Base-by-base conservation (phyloP, 2,113 vertebrate genomes). In the Dicentrarchus labrax region DNA sequence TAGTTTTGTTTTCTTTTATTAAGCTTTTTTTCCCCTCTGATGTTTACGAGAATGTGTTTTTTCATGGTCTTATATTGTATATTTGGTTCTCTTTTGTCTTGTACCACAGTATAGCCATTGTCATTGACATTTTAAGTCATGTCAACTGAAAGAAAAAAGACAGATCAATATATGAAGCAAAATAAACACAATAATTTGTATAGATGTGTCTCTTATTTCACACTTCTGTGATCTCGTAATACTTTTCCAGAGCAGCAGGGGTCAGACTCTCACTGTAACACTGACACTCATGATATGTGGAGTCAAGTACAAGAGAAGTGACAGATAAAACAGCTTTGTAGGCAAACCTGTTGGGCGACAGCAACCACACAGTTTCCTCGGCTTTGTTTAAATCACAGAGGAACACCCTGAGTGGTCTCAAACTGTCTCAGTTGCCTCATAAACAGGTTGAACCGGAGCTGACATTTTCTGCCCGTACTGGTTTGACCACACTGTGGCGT, bases 131-230 rank as follows among this genome's bases (percentile, higher is more conserved):
- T 88, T 88, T 60, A 84, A 90, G 39, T 91, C 56, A 88, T 89
- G 21, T 24, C 78, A 85, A 75, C 21, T 77, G 76, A 91, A 70
- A 64, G 43, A 88, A 88, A 83, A 80, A 57, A 70, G 38, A 70
- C 22, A 70, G 67, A 89, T 90, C 50, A 75, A 79, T 88, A 92
- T 91, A 88, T 91, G 73, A 92, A 88, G 86, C 67, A 76, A 85
- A 94, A 92, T 89, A 94, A 94, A 92, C 76, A 85, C 86, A 86
- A 80, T 87, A 4, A 76, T 93, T 91, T 95, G 72, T 88, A 87
- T 6, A 22, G 9, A 53, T 78, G 85, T 89, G 60, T 84, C 62
- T 88, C 9, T 71, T 77, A 16, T 86, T 66, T 85, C 24, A 57
- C 38, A 15, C 12, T 21, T 13, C 0, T 39, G 17, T 8, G 6